Base-by-base conservation (phyloP, 2,797 vertebrate species). In the Acanthurus tractus region DNA sequence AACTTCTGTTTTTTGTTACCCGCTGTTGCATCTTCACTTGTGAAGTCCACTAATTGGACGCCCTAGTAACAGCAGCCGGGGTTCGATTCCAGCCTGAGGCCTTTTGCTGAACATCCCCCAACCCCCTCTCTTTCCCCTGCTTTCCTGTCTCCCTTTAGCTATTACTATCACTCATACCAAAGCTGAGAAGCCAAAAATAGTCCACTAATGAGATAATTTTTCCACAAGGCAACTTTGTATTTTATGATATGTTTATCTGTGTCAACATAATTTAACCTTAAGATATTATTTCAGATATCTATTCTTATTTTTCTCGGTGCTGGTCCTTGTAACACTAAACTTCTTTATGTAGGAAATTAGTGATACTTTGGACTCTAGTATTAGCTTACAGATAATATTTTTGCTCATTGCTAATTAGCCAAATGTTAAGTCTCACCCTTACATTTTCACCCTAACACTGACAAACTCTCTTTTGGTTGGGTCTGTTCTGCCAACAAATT, bases 401-500 rank as follows among this genome's bases (percentile, higher is more conserved):
- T 36, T 20, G 18, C 49, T 70, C 13, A 55, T 61, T 6, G 22
- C n/a, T 42, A 12, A 10, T 11, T 2, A 25, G 3, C n/a, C 25
- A 34, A 40, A 20, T 70, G 50, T 55, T 54, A 23, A 22, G 72
- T 69, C 11, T 80, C 36, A 62, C n/a, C 34, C 20, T 52, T 3
- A 42, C 12, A 52, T 49, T 61, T 34, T 34, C 29, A 34, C 29
- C 7, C 29, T 7, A 34, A 34, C 6, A 25, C 12, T 17, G 67
- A 20, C 17, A 15, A 74, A 52, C 74, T 78, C 29, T 62, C 1
- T 73, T 84, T 74, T 66, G 82, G 56, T 50, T 68, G 79, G 74
- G 87, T 86, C 61, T 76, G 65, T 53, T 13, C 52, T 80, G 70
- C 65, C 74, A 74, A 70, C 68, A 79, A 69, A 76, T 45, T 48